Base-by-base conservation (phyloP, 1,140 invertebrate species). In the Drosophila bocki region DNA sequence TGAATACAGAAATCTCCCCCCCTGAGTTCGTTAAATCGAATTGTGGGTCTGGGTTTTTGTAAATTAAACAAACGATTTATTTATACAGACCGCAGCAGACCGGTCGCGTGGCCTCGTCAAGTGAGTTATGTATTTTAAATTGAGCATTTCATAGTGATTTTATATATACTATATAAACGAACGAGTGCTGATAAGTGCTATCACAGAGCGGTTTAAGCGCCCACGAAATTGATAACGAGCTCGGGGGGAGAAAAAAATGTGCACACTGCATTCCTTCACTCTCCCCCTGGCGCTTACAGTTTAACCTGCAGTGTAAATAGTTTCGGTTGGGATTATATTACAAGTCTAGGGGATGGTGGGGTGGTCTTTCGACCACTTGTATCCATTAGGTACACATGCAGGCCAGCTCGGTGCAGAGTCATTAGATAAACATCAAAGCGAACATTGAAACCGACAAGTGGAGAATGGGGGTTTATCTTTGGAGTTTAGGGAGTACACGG, bases 401-500 rank as follows among this genome's bases (percentile, higher is more conserved):
- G 15, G 45, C 67, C 65, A 33, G 45, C 67, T 51, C 48, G 32
- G 37, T 44, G 63, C 53, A 44, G 35, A 59, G 70, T 72, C 70
- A 72, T 72, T 59, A 72, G 70, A 72, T 72, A 72, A 72, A 72
- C 70, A 72, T 72, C 70, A 72, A 72, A 72, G 70, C 53, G 54
- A 44, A 45, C 70, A 72, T 60, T 74, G 67, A 72, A 72, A 71
- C 32, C 69, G 69, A 72, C 68, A 72, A 70, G 39, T 39, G 29
- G 39, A 39, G 35, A 56, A 22, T 22, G 53, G 35, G 51, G 35
- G 35, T 56, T 56, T 39, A 39, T 26, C 51, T 54, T 37, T 54
- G 51, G 51, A 15, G 51, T 51, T 51, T 33, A 51, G 29, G 48
- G 11, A 12, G n/a, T 26, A 17, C 35, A 50, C n/a, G 29, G 48